phyloP scores from a whole-genome alignment of 1,140 invertebrate species.

The Bombus ignitus region DNA sequence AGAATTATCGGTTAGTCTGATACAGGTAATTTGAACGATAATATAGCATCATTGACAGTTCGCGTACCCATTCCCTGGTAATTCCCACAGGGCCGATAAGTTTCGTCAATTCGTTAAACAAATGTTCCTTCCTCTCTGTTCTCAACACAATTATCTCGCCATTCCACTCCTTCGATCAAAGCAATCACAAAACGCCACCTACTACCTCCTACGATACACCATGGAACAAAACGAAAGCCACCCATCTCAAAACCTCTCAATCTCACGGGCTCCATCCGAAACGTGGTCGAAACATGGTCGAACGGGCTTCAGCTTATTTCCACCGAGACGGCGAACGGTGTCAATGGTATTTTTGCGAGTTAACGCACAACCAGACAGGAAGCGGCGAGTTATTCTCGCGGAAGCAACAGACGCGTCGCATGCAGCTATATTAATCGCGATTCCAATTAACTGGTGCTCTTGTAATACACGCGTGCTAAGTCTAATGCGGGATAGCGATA shows the following conservation, averaged over 20 bases:
- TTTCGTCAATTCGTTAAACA: not conserved
- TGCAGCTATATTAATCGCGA: constrained; percentile 63
- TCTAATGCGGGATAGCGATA: constrained; percentile 57
- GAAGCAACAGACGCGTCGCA: constrained; percentile 33
- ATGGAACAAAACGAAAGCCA: not conserved
- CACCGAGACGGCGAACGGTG: not conserved
- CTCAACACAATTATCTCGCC: not conserved
- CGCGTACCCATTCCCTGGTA: too few species aligned
- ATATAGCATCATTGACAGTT: too few species aligned
- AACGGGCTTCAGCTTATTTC: not conserved
- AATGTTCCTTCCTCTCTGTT: not conserved
- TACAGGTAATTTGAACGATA: too few species aligned
- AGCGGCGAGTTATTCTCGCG: constrained; percentile 38
- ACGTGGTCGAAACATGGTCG: not conserved
- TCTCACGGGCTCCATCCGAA: not conserved
- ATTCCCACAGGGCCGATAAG: not conserved
- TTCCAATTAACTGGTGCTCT: constrained; percentile 62
- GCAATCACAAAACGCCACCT: not conserved
- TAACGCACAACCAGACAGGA: not conserved
- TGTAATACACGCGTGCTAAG: constrained; percentile 52
- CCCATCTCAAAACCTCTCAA: not conserved
- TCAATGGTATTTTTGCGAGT: constrained; percentile 14
- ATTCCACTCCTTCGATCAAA: not conserved
- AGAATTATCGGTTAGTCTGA: too few species aligned
- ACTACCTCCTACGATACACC: not conserved